These are phyloP conservation scores for Mesorhabditis belari DNA, from an alignment of 2,888 invertebrate species.

Conservation along the genomic window DNA sequence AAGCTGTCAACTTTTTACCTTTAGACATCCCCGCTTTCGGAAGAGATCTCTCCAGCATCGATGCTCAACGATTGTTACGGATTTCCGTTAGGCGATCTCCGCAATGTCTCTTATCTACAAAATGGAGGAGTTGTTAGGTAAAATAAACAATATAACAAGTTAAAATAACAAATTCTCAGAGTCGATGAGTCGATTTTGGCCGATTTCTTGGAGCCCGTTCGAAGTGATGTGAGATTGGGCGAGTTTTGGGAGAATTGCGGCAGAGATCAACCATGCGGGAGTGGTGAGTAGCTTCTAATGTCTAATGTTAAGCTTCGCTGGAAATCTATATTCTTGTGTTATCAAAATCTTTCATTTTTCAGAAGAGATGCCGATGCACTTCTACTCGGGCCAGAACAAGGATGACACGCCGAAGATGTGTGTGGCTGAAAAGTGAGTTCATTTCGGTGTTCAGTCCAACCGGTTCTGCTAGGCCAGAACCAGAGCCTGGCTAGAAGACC, in stretches of 20 bases:
- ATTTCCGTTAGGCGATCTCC: conserved; percentile 27
- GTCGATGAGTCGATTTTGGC: conserved; percentile 26
- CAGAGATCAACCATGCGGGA: conserved; percentile 13
- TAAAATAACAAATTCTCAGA: conserved; percentile 7
- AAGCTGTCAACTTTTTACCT: no score
- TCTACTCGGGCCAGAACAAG: conserved; percentile 56
- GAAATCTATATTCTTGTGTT: neutral
- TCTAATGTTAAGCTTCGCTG: neutral
- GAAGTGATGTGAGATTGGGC: conserved; percentile 14
- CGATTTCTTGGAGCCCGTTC: conserved; percentile 15
- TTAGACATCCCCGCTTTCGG: neutral
- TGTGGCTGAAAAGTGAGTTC: conserved; percentile 58
- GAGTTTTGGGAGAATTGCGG: conserved; percentile 25
- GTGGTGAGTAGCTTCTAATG: conserved; percentile 6
- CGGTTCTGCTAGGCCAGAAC: no score
- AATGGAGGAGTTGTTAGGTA: conserved; percentile 2
- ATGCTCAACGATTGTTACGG: conserved; percentile 26
- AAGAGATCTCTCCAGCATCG: neutral
- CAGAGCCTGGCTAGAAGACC: no score
- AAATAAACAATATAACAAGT: conserved; percentile 6
- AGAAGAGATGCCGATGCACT: conserved; percentile 22
- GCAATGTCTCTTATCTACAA: conserved; percentile 4
- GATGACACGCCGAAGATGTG: conserved; percentile 59
- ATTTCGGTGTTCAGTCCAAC: no score
- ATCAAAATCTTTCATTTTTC: neutral